Evolutionary conservation across 2,888 invertebrate genomes (phyloP), one percentile per base, ranked within the genome.

Genomic region (Spilarctia lutea): DNA sequence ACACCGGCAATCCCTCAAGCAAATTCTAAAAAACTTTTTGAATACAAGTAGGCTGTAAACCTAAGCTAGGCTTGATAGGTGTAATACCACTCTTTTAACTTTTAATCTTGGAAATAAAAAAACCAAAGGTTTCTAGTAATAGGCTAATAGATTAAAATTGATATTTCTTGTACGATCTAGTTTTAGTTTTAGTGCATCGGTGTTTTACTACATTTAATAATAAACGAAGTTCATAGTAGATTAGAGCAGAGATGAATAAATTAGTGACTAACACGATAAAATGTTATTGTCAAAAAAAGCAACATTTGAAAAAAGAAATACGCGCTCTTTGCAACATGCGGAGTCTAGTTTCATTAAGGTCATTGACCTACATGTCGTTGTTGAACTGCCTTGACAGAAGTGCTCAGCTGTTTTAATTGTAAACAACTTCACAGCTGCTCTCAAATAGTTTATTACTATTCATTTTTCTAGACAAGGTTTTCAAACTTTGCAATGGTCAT

Each of bases 331-430:
- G 60, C 60, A 27, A 30, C 30, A 63, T 30, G 30, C 20, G 27
- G 42, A 68, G 27, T 45, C 67, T 30, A 68, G 45, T 68, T 68
- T 68, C 27, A 45, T 45, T 27, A 30, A 18, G 45, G 67, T 68
- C 45, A 30, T 48, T 68, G 68, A 48, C 68, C 68, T 68, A 48
- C 20, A 48, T 45, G 39, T n/a, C 67, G 45, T 68, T 18, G 30
- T 45, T 68, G 30, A 45, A 48, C 45, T 24, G 30, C 45, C 68
- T 68, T 68, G 45, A 30, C 67, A 68, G 24, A 30, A 68, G 45
- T 45, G 68, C 68, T 68, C 68, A 68, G 68, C 68, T 68, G 68
- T 68, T 45, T 68, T 27, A 63, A 30, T 63, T 63, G 63, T 18
- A 63, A 63, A 30, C 63, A 63, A 30, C 30, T 30, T 27, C 30